Conservation (phyloP, 2,797 vertebrate species). For the Bradypodion ventrale region DNA sequence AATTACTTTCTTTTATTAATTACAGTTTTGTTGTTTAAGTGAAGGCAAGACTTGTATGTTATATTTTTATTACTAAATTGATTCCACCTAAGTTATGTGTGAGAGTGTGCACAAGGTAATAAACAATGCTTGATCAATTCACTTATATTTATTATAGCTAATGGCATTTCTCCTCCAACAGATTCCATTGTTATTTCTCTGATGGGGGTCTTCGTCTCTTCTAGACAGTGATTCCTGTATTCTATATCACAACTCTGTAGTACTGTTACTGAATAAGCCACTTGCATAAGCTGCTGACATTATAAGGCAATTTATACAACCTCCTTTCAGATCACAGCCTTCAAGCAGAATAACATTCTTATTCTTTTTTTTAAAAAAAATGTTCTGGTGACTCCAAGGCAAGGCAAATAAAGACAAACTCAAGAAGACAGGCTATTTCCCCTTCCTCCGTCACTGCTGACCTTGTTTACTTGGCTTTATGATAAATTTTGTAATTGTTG, state of each 20-base stretch:
- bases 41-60: not conserved
- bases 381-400: conserved; percentile 52
- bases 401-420: conserved; percentile 24
- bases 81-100: conserved; percentile 37
- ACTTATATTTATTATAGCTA: conserved; percentile 63
- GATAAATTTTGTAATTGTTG: conserved; percentile 70
- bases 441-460: conserved; percentile 56
- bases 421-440: conserved; percentile 33
- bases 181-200: conserved; percentile 66
- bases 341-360: conserved; percentile 36
- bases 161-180: conserved; percentile 67
- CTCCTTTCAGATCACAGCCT: conserved; percentile 49
- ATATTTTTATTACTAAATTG: conserved; percentile 47
- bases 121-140: conserved; percentile 69
- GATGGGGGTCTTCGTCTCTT: conserved; percentile 51
- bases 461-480: conserved; percentile 64
- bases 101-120: conserved; percentile 43
- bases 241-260: conserved; percentile 61
- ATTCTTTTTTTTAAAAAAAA: conserved; percentile 18
- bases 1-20: not conserved
- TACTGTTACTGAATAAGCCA: conserved; percentile 49
- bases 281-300: conserved; percentile 54
- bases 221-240: conserved; percentile 43
- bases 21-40: not conserved
- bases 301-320: conserved; percentile 60